Conservation (phyloP, 2,113 vertebrate species). For the Cololabis saira region DNA sequence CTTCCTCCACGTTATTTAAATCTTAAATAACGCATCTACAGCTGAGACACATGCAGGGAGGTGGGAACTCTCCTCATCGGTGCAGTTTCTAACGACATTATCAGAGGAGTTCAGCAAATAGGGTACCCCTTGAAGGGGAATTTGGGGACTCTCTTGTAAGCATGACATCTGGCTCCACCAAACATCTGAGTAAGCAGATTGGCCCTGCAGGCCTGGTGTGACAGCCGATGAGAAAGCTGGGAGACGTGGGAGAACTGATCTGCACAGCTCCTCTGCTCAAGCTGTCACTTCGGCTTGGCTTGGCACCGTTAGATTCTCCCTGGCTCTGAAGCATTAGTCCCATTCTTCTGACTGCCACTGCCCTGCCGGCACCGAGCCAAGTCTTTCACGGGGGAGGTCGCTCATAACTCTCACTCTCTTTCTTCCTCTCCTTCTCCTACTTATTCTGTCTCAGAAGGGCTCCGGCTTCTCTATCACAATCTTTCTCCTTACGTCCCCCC, state of each 20-base stretch:
- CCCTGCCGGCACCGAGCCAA: constrained; percentile 66
- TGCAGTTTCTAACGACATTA: constrained; percentile 55
- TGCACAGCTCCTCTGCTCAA: constrained; percentile 65
- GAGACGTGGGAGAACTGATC: constrained; percentile 67
- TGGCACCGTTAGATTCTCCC: constrained; percentile 61
- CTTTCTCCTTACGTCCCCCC: constrained; percentile 38
- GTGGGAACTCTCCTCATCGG: constrained; percentile 40
- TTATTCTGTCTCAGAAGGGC: constrained; percentile 45
- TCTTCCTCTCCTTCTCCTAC: constrained; percentile 48
- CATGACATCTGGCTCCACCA: constrained; percentile 72
- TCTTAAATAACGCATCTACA: constrained; percentile 29
- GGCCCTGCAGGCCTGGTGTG: constrained; percentile 70
- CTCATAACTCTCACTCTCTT: constrained; percentile 58
- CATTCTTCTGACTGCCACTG: constrained; percentile 62
- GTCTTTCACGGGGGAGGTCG: constrained; percentile 59
- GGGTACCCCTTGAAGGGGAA: constrained; percentile 56
- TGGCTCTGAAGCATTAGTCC: constrained; percentile 62
- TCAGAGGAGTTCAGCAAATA: constrained; percentile 54
- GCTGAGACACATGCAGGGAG: constrained; percentile 29
- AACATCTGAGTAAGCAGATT: constrained; percentile 80
- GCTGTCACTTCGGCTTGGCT: constrained; percentile 76
- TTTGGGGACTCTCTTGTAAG: constrained; percentile 53
- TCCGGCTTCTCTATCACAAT: constrained; percentile 42
- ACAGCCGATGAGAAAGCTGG: constrained; percentile 68
- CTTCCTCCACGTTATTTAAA: constrained; percentile 18